These are phyloP conservation scores for Scaptomyza polygonia DNA, from an alignment of 2,888 invertebrate species.

Conservation along the genomic window DNA sequence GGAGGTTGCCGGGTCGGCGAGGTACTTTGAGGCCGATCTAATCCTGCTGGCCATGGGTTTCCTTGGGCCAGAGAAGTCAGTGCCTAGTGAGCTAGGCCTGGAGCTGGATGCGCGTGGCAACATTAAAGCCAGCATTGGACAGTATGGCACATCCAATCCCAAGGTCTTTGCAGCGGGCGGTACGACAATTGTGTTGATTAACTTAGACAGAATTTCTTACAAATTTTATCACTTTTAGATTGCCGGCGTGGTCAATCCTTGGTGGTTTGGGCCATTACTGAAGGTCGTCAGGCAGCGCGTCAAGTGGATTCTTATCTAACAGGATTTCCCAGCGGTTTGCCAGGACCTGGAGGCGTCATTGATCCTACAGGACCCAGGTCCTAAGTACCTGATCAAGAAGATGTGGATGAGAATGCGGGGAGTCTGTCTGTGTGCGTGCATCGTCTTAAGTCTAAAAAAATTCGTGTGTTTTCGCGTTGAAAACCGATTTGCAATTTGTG, in stretches of 20 bases:
- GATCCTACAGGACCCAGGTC: slow-evolving; percentile 69
- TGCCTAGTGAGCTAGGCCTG: slow-evolving; percentile 92
- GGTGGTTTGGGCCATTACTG: slow-evolving; percentile 99
- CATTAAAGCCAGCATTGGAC: slow-evolving; percentile 91
- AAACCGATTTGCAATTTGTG: slow-evolving; percentile 68
- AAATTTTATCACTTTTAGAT: slow-evolving; percentile 86
- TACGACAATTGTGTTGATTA: slow-evolving; percentile 82
- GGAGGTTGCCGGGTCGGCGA: slow-evolving; percentile 92
- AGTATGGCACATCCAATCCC: slow-evolving; percentile 91
- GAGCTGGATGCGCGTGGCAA: slow-evolving; percentile 96
- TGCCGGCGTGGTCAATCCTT: slow-evolving; percentile 99
- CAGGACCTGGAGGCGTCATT: slow-evolving; percentile 96
- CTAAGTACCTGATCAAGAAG: slow-evolving; percentile 46
- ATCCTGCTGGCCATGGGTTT: slow-evolving; percentile 99
- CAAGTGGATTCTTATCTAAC: slow-evolving; percentile 95
- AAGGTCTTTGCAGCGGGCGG: slow-evolving; percentile 98
- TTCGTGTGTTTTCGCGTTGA: slow-evolving; percentile 41
- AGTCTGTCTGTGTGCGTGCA: slow-evolving; percentile 66
- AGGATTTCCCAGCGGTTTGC: slow-evolving; percentile 90
- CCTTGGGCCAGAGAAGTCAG: slow-evolving; percentile 95
- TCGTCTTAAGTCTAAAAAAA: slow-evolving; percentile 68
- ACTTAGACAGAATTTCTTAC: not conserved
- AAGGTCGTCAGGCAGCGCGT: slow-evolving; percentile 98
- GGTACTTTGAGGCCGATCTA: slow-evolving; percentile 93
- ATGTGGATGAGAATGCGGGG: slow-evolving; percentile 28